Evolutionary conservation across 2,888 invertebrate species (phyloP), one percentile per base, ranked within the genome.

Genomic region (Gonocerus acuteangulatus): DNA sequence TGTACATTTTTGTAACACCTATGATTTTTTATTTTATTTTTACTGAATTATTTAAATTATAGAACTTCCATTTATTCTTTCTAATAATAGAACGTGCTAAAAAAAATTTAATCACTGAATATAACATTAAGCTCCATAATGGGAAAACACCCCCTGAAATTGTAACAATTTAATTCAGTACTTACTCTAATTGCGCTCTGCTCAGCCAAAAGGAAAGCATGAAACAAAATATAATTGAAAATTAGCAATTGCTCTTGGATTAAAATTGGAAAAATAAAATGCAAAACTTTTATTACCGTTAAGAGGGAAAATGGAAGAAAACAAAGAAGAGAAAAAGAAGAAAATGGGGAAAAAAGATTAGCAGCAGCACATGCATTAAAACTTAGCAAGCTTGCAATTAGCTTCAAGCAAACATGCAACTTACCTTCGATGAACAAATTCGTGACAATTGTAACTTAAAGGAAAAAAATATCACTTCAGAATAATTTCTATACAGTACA

Each of bases 111-210:
- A n/a, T n/a, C n/a, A n/a, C n/a, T n/a, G n/a, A n/a, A n/a, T n/a
- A n/a, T n/a, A n/a, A n/a, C n/a, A n/a, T n/a, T n/a, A n/a, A n/a
- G n/a, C n/a, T n/a, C n/a, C n/a, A n/a, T n/a, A n/a, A n/a, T 27
- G 4, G 27, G 27, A 27, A 27, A 27, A 6, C 27, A 4, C 27
- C 27, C 27, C 4, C 27, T 27, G 27, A 27, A 27, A 27, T 6
- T 9, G 9, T 27, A 39, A n/a, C 39, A 39, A 15, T 3, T n/a
- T 39, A 39, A 39, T 9, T 39, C 13, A 16, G 69, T 74, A 75
- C 75, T 75, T 71, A 75, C 75, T 75, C 75, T 70, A 75, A 72
- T 69, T 75, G 75, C 67, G 75, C 74, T 72, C 75, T 75, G 73
- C 66, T 66, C 65, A 54, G 57, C 59, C 54, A 64, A 63, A 27